Conservation (phyloP, 2,888 invertebrate genomes). For the Adelognathus sp. region DNA sequence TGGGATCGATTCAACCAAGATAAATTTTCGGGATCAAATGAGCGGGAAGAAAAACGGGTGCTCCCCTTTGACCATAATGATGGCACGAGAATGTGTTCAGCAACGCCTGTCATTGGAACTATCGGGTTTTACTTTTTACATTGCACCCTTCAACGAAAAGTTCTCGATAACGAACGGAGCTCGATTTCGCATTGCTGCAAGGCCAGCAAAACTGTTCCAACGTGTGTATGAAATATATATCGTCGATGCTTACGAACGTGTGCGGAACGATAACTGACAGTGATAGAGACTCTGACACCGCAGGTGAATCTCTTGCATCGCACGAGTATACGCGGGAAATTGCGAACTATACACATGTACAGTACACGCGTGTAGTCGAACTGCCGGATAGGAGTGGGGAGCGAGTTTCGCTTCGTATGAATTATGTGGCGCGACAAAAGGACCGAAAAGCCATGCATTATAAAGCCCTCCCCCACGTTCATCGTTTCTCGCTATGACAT, state of each 20-base stretch:
- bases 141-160: too few species aligned
- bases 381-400: not conserved
- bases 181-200: conserved; percentile 1
- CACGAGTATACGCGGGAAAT: not conserved
- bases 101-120: too few species aligned
- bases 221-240: not conserved
- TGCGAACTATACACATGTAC: not conserved
- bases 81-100: too few species aligned
- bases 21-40: too few species aligned
- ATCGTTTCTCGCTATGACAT: conserved; percentile 37
- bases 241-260: not conserved
- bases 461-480: conserved; percentile 37
- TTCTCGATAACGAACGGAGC: not conserved
- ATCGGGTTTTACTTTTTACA: too few species aligned
- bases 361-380: not conserved
- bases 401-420: conserved; percentile 39
- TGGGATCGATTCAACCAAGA: too few species aligned
- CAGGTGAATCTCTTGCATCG: not conserved
- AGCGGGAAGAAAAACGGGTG: too few species aligned
- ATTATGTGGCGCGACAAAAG: conserved; percentile 61
- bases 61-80: too few species aligned
- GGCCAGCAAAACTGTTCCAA: not conserved
- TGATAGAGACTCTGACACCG: not conserved
- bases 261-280: not conserved
- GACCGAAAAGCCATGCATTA: conserved; percentile 51